Conservation (phyloP, 2,797 vertebrate species). For the Rhinoraja longicauda region DNA sequence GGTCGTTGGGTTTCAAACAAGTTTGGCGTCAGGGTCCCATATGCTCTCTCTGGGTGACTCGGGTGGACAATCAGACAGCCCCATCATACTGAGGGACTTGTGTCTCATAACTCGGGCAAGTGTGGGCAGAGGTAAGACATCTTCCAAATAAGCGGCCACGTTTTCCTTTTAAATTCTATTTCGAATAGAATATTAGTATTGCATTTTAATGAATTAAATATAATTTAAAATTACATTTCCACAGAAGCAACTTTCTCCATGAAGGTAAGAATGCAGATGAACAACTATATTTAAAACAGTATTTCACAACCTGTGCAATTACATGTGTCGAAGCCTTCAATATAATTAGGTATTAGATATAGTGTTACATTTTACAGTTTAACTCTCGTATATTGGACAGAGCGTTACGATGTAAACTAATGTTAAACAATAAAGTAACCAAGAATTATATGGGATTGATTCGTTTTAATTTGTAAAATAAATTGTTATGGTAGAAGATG, state of each 20-base stretch:
- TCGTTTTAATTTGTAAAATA: background rate
- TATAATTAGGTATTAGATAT: background rate
- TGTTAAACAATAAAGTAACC: background rate
- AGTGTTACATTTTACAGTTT: background rate
- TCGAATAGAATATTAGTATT: background rate
- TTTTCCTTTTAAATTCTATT: background rate
- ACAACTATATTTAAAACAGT: background rate
- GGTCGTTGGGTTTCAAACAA: constrained; percentile 60
- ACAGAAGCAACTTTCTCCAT: background rate
- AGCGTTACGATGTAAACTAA: background rate
- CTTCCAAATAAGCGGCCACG: background rate
- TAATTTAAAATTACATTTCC: background rate
- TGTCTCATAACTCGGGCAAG: background rate
- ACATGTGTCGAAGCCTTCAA: background rate
- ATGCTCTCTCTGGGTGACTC: constrained; percentile 50
- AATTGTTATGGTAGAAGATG: background rate
- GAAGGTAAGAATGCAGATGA: background rate
- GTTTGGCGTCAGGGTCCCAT: constrained; percentile 67
- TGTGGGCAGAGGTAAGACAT: background rate
- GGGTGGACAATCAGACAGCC: background rate
- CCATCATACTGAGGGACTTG: background rate
- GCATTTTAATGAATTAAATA: background rate
- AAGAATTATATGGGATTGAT: background rate
- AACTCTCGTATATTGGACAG: background rate
- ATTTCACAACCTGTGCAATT: background rate